Evolutionary conservation across 2,888 invertebrate genomes (phyloP).

Genomic region (Epiblema foenella): DNA sequence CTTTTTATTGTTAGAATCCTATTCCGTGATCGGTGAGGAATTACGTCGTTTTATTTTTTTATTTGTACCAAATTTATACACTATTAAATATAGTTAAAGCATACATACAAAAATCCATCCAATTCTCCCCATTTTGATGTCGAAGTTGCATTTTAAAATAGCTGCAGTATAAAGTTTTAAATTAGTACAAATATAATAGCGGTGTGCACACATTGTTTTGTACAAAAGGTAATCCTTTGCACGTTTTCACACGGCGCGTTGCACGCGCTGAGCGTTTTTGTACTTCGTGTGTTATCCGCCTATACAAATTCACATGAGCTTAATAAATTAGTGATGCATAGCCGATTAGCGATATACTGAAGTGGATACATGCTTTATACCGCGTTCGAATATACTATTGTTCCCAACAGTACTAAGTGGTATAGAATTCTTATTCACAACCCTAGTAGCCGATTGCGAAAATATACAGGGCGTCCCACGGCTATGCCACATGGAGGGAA

Average conservation of each 20-base stretch:
- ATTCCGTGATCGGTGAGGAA: too few species aligned
- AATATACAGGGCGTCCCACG: too few species aligned
- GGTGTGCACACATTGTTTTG: background rate
- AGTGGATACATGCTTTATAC: background rate
- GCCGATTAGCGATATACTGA: slow-evolving; percentile 24
- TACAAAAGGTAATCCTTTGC: background rate
- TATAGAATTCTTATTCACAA: background rate
- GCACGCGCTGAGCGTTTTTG: background rate
- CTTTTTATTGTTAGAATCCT: too few species aligned
- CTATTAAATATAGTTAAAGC: background rate
- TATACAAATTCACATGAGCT: slow-evolving; percentile 41
- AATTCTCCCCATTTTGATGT: background rate
- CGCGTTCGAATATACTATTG: too few species aligned
- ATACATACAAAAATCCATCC: slow-evolving; percentile 26
- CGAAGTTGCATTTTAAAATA: slow-evolving; percentile 9
- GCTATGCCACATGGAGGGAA: too few species aligned
- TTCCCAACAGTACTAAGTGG: background rate
- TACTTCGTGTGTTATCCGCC: background rate
- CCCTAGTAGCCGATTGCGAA: too few species aligned
- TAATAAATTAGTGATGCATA: slow-evolving; percentile 24
- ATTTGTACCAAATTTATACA: background rate
- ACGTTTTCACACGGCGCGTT: background rate
- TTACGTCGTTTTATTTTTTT: background rate
- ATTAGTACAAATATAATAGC: background rate
- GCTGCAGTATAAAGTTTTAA: slow-evolving; percentile 3